These are phyloP conservation scores for Dissostichus mawsoni DNA, from an alignment of 2,113 vertebrate species.

Conservation along the genomic window DNA sequence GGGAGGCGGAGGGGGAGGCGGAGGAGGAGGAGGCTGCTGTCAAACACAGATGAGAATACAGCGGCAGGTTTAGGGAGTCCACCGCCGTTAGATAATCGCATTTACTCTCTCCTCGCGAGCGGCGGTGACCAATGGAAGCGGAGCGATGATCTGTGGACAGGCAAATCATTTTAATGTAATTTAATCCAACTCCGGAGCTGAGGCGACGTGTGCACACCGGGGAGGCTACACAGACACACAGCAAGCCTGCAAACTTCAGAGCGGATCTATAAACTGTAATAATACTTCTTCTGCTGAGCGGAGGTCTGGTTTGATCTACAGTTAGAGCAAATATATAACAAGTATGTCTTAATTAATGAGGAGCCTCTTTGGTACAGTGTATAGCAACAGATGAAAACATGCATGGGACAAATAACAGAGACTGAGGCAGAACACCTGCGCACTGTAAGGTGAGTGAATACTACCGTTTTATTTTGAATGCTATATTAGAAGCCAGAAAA, in stretches of 20 bases:
- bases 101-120: constrained; percentile 33
- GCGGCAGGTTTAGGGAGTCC: constrained; percentile 55
- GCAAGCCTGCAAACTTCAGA: constrained; percentile 52
- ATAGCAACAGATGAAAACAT: constrained; percentile 15
- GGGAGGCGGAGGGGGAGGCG: background rate
- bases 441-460: constrained; percentile 25
- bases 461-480: background rate
- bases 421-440: constrained; percentile 7
- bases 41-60: constrained; percentile 59
- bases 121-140: background rate
- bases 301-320: background rate
- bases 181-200: constrained; percentile 15
- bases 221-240: constrained; percentile 13
- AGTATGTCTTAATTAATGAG: constrained; percentile 4
- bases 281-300: too few relatives aligned
- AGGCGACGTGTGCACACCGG: constrained; percentile 20
- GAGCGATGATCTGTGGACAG: background rate
- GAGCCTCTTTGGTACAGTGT: background rate
- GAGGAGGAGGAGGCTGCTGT: constrained; percentile 46
- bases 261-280: background rate
- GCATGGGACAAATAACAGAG: background rate
- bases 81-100: constrained; percentile 51
- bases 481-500: too few relatives aligned
- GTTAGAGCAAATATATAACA: background rate
- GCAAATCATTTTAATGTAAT: constrained; percentile 6